Evolutionary conservation across 2,888 invertebrate species (phyloP).

Genomic region (Proisotoma minuta): DNA sequence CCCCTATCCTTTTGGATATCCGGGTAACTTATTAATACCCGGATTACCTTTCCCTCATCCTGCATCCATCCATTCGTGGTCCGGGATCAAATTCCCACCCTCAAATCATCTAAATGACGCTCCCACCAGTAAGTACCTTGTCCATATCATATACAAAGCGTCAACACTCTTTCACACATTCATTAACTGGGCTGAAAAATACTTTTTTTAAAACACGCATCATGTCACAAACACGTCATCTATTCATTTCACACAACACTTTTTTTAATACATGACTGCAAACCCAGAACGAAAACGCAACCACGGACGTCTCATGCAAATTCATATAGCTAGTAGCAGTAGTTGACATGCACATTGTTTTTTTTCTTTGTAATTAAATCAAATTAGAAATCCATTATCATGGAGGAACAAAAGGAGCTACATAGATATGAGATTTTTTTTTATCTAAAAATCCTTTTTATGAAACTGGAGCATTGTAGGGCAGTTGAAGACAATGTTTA

Average conservation of each 20-base stretch:
- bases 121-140: constrained; percentile 40
- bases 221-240: constrained; percentile 19
- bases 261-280: constrained; percentile 6
- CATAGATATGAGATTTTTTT: neutral
- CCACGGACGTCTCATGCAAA: constrained; percentile 12
- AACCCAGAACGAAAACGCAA: constrained; percentile 19
- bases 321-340: too few species aligned
- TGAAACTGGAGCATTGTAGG: neutral
- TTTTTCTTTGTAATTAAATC: constrained; percentile 11
- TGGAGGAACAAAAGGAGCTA: too few species aligned
- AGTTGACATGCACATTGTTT: constrained; percentile 14
- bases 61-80: constrained; percentile 42
- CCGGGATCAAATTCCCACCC: constrained; percentile 43
- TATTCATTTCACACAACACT: constrained; percentile 13
- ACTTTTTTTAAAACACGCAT: constrained; percentile 18
- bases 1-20: constrained; percentile 40
- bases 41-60: constrained; percentile 45
- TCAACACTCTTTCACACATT: constrained; percentile 32
- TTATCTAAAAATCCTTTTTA: neutral
- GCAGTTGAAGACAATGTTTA: constrained; percentile 7
- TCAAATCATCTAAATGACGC: constrained; percentile 33
- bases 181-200: constrained; percentile 14
- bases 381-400: constrained; percentile 17
- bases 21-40: constrained; percentile 46
- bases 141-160: constrained; percentile 25